Conservation (phyloP, 2,888 invertebrate species). For the Eurytoma californica region DNA sequence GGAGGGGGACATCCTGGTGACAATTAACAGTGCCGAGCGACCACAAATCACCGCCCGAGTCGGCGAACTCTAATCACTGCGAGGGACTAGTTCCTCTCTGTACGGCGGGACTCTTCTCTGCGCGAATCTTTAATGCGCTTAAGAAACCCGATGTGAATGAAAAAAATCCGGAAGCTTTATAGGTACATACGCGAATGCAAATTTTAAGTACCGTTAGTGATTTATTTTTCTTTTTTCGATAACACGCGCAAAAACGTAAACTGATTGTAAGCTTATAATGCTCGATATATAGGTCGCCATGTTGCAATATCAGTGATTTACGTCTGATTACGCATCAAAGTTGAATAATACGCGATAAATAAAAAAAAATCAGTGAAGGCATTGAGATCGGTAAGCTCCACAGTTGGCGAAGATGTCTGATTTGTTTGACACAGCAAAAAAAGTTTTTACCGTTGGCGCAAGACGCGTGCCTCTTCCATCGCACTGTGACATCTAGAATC, state of each 20-base stretch:
- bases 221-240: neutral
- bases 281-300: too few species aligned
- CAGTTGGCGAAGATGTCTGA: too few species aligned
- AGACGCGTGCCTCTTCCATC: too few species aligned
- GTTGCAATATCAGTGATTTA: too few species aligned
- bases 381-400: too few species aligned
- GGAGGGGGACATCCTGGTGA: slow-evolving; percentile 66
- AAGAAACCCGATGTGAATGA: slow-evolving; percentile 15
- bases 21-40: slow-evolving; percentile 69
- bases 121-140: slow-evolving; percentile 44
- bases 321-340: too few species aligned
- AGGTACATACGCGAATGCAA: neutral
- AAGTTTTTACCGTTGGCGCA: too few species aligned
- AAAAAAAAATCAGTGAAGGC: too few species aligned
- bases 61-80: slow-evolving; percentile 70
- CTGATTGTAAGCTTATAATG: too few species aligned
- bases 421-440: too few species aligned
- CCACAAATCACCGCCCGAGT: slow-evolving; percentile 69
- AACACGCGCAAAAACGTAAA: neutral
- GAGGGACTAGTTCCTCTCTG: neutral
- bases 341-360: too few species aligned
- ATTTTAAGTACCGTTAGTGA: slow-evolving; percentile 12
- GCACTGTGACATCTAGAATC: too few species aligned
- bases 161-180: neutral
- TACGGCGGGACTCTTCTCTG: slow-evolving; percentile 22